Conservation (phyloP, 2,888 invertebrate genomes). For the Mesochorus sp. region DNA sequence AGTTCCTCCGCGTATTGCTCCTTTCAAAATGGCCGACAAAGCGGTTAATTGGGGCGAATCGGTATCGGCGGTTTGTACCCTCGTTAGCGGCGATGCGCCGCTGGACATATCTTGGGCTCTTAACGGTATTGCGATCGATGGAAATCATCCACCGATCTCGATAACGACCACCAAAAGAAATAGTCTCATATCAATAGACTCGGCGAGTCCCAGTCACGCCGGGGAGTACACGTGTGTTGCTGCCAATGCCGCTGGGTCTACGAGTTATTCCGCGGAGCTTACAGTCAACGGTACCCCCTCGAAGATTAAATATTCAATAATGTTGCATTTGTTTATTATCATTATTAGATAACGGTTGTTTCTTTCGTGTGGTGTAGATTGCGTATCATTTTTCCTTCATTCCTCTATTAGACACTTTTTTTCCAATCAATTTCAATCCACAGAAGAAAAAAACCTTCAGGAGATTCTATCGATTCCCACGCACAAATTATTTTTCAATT, state of each 20-base stretch:
- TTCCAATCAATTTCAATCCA: too few species aligned
- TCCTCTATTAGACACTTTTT: too few species aligned
- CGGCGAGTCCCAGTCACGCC: slow-evolving; percentile 86
- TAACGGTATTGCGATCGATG: slow-evolving; percentile 84
- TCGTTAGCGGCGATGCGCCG: slow-evolving; percentile 89
- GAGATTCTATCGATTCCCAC: too few species aligned
- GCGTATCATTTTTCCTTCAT: too few species aligned
- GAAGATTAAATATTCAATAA: background rate
- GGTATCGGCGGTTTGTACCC: slow-evolving; percentile 86
- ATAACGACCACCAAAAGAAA: slow-evolving; percentile 77
- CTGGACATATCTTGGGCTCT: slow-evolving; percentile 89
- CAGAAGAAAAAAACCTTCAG: too few species aligned
- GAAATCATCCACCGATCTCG: slow-evolving; percentile 81
- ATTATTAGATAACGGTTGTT: too few species aligned
- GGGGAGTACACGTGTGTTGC: slow-evolving; percentile 89
- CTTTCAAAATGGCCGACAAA: slow-evolving; percentile 83
- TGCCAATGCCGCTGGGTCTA: slow-evolving; percentile 84
- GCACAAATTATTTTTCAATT: too few species aligned
- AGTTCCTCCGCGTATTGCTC: slow-evolving; percentile 81
- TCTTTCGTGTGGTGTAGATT: too few species aligned
- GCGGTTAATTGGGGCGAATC: slow-evolving; percentile 87
- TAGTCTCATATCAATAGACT: slow-evolving; percentile 85
- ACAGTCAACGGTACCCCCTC: slow-evolving; percentile 85
- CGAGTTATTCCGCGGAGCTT: slow-evolving; percentile 82
- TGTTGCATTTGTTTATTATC: background rate